phyloP scores from a whole-genome alignment of 2,888 invertebrate species.

The Drosophila hamatofila region DNA sequence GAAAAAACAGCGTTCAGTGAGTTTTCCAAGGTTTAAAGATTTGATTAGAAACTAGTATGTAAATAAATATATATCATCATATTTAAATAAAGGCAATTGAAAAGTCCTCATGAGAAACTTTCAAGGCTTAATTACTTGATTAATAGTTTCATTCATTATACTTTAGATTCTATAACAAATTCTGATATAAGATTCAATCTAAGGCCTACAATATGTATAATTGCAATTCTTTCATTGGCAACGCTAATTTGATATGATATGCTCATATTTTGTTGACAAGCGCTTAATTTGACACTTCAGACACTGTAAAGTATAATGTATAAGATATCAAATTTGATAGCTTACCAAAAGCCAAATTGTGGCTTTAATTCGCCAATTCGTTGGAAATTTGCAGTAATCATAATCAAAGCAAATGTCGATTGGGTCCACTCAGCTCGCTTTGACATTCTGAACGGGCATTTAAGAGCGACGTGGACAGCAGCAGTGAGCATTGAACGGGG shows the following conservation, averaged over 20 bases:
- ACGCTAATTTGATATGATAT: neutral
- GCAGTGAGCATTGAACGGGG: slow-evolving; percentile 14
- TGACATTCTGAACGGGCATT: slow-evolving; percentile 32
- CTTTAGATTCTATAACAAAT: too few species aligned
- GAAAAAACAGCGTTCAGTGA: too few species aligned
- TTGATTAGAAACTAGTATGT: too few species aligned
- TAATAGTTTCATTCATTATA: too few species aligned
- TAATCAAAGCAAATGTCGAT: slow-evolving; percentile 6
- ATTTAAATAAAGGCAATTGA: too few species aligned
- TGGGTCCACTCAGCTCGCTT: neutral
- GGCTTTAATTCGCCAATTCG: neutral
- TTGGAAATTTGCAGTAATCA: slow-evolving; percentile 6
- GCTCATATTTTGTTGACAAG: neutral
- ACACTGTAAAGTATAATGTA: neutral
- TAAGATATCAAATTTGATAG: neutral
- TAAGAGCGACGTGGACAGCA: neutral
- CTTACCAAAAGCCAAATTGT: neutral
- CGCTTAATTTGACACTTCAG: neutral
- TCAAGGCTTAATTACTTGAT: too few species aligned
- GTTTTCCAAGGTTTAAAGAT: too few species aligned
- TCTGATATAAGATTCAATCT: neutral
- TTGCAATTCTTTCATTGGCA: neutral
- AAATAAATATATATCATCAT: too few species aligned
- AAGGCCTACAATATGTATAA: neutral
- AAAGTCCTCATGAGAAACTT: too few species aligned